phyloP scores from a whole-genome alignment of 2,113 vertebrate species.

The Hyaena hyaena region DNA sequence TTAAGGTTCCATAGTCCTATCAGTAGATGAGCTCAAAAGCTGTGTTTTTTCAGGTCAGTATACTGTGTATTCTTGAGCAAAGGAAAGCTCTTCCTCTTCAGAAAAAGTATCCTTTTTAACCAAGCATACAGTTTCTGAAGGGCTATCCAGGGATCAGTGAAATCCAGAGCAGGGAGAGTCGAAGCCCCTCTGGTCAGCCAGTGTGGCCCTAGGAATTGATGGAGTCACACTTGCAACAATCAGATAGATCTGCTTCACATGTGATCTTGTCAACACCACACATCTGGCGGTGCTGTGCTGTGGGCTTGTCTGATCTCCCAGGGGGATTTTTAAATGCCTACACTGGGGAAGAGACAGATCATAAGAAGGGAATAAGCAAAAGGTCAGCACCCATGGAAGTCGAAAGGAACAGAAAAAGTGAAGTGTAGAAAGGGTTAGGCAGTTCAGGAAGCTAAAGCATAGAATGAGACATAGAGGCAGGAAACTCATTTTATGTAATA shows the following conservation, averaged over 20 bases:
- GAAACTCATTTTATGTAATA: background rate
- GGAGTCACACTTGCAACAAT: background rate
- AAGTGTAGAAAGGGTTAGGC: background rate
- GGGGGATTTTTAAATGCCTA: background rate
- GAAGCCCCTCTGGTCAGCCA: background rate
- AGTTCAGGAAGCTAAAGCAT: background rate
- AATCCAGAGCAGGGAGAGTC: background rate
- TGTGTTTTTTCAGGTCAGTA: background rate
- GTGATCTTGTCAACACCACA: no score
- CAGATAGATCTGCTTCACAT: background rate
- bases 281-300: background rate
- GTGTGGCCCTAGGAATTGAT: background rate
- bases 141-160: background rate
- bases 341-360: background rate
- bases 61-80: background rate
- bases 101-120: background rate
- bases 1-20: background rate
- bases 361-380: background rate
- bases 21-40: background rate
- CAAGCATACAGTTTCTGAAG: background rate
- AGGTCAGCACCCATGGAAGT: background rate
- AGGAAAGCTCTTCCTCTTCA: background rate
- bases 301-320: background rate
- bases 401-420: background rate
- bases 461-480: background rate